These are phyloP conservation scores for Paratilapia polleni DNA, from an alignment of 2,113 vertebrate species.

Conservation along the genomic window DNA sequence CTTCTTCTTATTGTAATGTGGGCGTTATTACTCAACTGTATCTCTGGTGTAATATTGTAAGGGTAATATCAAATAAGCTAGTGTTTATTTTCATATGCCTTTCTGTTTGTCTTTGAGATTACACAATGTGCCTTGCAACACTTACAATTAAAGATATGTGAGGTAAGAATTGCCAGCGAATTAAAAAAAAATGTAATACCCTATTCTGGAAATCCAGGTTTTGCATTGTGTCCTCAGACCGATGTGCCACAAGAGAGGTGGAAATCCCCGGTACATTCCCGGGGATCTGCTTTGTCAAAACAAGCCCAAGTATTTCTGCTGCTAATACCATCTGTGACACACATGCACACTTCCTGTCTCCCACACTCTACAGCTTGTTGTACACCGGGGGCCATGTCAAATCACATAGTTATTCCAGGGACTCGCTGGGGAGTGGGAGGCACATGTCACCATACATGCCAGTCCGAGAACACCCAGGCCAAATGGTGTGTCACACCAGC, in stretches of 20 bases:
- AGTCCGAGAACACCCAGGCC: constrained; percentile 40
- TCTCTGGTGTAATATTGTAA: neutral
- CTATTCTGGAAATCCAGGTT: neutral
- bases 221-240: neutral
- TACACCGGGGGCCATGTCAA: constrained; percentile 57
- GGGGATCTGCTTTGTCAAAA: constrained; percentile 50
- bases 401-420: constrained; percentile 51
- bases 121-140: neutral
- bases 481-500: constrained; percentile 57
- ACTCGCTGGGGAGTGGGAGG: constrained; percentile 30
- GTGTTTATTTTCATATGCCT: neutral
- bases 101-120: neutral
- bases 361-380: constrained; percentile 53
- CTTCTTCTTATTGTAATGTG: neutral
- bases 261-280: constrained; percentile 42
- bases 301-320: constrained; percentile 24
- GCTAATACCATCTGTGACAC: constrained; percentile 53
- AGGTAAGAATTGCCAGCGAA: neutral
- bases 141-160: neutral
- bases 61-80: neutral
- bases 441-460: constrained; percentile 29
- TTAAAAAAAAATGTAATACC: neutral
- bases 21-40: neutral
- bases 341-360: constrained; percentile 28
- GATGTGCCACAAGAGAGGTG: neutral